Evolutionary conservation across 1,140 invertebrate species (phyloP), one percentile per base, ranked within the genome.

Genomic region (Saccostrea echinata): DNA sequence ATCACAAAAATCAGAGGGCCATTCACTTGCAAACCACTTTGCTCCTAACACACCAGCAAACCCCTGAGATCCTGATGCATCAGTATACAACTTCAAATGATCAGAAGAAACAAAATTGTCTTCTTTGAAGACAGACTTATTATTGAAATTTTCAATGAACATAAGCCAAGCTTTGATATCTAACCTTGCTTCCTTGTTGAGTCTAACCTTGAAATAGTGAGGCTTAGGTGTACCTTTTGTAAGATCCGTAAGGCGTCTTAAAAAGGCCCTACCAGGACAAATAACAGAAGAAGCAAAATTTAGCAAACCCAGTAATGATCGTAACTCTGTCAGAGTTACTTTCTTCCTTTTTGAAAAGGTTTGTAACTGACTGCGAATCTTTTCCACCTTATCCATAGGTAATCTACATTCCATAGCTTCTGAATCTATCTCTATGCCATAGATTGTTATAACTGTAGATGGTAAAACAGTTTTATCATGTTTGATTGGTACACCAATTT

Each of bases 211-310:
- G 80, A 12, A 51, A 82, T 82, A 33, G 30, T 33, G 21, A 33
- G 35, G 80, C 18, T 82, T 82, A 11, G 27, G 21, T 51, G 33
- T 3, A 21, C 21, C 35, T 11, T 8, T 21, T 11, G 80, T 82
- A 9, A 82, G 35, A 9, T 30, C 3, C 30, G 33, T 71, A 16
- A 85, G 30, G 12, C 87, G 52, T 51, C 84, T 55, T 3, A 88
- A 68, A 68, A 90, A 88, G 8, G 84, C 57, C 18, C 71, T 35
- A 4, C 86, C 84, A 21, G 89, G 83, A 2, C 24, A 21, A 24
- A 85, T 71, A 1, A 90, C 86, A 3, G 30, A 61, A 71, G 68
- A 85, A 16, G 76, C 76, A 84, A 88, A 88, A 84, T 90, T 90
- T 1, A 90, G 30, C 1, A 87, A 33, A 27, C 85, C 88, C 12